Evolutionary conservation across 2,113 vertebrate species (phyloP), one percentile per base, ranked within the genome.

Genomic region (Rattus rattus): DNA sequence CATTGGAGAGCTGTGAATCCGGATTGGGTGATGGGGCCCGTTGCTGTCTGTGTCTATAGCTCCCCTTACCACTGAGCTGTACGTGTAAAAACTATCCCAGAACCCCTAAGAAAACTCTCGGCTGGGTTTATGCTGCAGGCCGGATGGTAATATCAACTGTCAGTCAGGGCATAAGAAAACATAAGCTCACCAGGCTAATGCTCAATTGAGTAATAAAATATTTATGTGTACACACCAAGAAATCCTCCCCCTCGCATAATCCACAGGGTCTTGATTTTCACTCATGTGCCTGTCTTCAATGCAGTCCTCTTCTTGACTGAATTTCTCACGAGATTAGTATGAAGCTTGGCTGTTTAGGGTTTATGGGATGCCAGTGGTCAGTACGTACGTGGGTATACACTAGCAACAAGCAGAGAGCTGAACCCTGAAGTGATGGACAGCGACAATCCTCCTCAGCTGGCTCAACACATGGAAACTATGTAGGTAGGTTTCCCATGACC

Each of bases 1-100:
- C 0, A 0, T 1, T 7, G 20, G 67, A 9, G 4, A 14, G 8
- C 26, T 33, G 54, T 65, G 36, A 20, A 20, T 22, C 12, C 33
- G 36, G 56, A 6, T 13, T 14, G 49, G 33, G 5, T 4, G 56
- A 6, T 13, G 10, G 49, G 33, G 5, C 3, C 33, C 13, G 7
- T 14, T 5, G 3, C 11, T 2, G 6, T 6, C 14, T 10, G 5
- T 30, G 73, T 30, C 33, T 52, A n/a, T 10, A 1, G 17, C 11
- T 12, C 36, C 6, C 11, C 6, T 54, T 17, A 4, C 10, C 20
- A 26, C 26, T 11, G 36, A 75, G n/a, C 39, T 63, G 28, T 26
- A 39, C 69, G 20, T 76, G 56, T 28, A 65, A 43, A 39, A 67
- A 26, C 24, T 4, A 3, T 26, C 63, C 54, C 20, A 1, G 2